Evolutionary conservation across 2,888 invertebrate species (phyloP), one percentile per base, ranked within the genome.

Genomic region (Invenusta paracnida): DNA sequence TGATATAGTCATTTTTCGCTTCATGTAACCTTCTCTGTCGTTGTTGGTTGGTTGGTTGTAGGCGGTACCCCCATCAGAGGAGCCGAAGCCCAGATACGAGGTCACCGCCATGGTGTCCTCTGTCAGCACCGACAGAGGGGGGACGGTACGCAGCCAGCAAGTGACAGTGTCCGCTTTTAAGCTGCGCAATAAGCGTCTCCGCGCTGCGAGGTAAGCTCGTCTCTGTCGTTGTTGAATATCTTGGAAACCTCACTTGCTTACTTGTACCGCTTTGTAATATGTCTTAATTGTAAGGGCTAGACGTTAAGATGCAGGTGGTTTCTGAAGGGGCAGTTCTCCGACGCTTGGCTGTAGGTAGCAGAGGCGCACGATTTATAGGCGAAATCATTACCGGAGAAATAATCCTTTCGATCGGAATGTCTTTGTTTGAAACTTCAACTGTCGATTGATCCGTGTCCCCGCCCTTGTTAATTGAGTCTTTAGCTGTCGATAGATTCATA

Each of bases 221-320:
- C n/a, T n/a, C n/a, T n/a, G n/a, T n/a, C n/a, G n/a, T n/a, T n/a
- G 73, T 73, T 73, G 73, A 23, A 73, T 73, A 25, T 23, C 27
- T 73, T 73, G 73, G 73, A 73, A 73, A 73, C 73, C 73, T n/a
- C 73, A 13, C 17, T 25, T 73, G 5, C 73, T 73, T 73, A 73
- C 27, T 73, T 23, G 73, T 25, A 73, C 17, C 73, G 25, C 25
- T 73, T 73, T 73, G 73, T 73, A 73, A 73, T 73, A 25, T 73
- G n/a, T n/a, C n/a, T n/a, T n/a, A n/a, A 13, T 73, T 73, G 73
- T 73, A 25, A 73, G 73, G 73, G 73, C 73, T 73, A 73, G 73
- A 73, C 25, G 73, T 73, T 73, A 73, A 73, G 27, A 73, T 73
- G 73, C 73, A 73, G 27, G 73, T 73, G 73, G 73, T 5, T 73